A percentile compares a stretch with the other conserved stretches of the same genome.
phyloP scores from a whole-genome alignment of 2,888 invertebrate species.

The Phasia obesa region DNA sequence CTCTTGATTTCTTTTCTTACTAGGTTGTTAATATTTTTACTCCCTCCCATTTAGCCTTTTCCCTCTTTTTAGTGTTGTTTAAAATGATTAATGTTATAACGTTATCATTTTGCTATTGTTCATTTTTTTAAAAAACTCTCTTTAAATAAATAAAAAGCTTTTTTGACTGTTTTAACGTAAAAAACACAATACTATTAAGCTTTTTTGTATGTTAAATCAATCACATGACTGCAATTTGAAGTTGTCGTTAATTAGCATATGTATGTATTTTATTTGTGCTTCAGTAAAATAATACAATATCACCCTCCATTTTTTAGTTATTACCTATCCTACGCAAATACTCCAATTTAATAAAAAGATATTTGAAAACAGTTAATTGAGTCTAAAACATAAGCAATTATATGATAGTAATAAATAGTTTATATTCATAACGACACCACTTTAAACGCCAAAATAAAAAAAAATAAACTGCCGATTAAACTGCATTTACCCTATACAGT shows the following conservation, averaged over 20 bases:
- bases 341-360: too few species aligned
- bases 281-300: not conserved
- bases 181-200: slow-evolving; percentile 42
- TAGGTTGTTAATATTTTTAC: not conserved
- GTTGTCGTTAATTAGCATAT: slow-evolving; percentile 28
- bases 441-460: too few species aligned
- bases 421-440: too few species aligned
- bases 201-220: slow-evolving; percentile 45
- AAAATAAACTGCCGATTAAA: too few species aligned
- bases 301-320: not conserved
- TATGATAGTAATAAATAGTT: too few species aligned
- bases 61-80: not conserved
- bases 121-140: slow-evolving; percentile 42
- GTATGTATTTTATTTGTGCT: slow-evolving; percentile 1
- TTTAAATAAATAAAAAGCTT: slow-evolving; percentile 44
- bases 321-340: too few species aligned
- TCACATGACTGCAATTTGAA: slow-evolving; percentile 60
- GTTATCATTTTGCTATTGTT: slow-evolving; percentile 49
- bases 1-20: not conserved
- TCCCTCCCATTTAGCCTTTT: not conserved
- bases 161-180: slow-evolving; percentile 42
- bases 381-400: too few species aligned
- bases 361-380: too few species aligned
- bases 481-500: too few species aligned
- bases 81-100: slow-evolving; percentile 42